Conservation (phyloP, 2,888 invertebrate genomes). For the Tethea ocularis region DNA sequence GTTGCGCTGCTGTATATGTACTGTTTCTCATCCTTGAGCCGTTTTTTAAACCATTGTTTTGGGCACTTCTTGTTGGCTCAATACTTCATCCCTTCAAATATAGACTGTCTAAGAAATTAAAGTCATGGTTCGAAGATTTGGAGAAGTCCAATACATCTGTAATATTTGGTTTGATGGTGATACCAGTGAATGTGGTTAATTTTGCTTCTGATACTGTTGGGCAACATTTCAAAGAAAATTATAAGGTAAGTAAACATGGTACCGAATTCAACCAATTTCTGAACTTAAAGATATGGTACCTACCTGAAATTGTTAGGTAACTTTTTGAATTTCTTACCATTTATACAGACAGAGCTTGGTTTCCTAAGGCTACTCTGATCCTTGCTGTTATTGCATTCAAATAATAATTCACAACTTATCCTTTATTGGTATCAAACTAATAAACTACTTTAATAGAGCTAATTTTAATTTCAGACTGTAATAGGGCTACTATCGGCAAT, state of each 20-base stretch:
- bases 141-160: conserved; percentile 88
- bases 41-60: conserved; percentile 96
- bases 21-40: conserved; percentile 94
- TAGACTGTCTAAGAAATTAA: conserved; percentile 88
- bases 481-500: conserved; percentile 69
- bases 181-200: conserved; percentile 91
- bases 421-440: no score
- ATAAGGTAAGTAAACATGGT: conserved; percentile 60
- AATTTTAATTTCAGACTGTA: conserved; percentile 62
- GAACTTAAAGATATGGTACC: no score
- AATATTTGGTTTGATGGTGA: conserved; percentile 81
- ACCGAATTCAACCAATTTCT: conserved; percentile 8
- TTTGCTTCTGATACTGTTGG: conserved; percentile 90
- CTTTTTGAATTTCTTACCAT: no score
- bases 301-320: no score
- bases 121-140: conserved; percentile 90
- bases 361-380: no score
- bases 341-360: no score
- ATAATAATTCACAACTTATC: no score
- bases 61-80: conserved; percentile 98
- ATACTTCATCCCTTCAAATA: conserved; percentile 98
- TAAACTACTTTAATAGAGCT: not conserved
- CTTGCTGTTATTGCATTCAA: no score
- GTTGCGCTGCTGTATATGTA: conserved; percentile 88
- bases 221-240: conserved; percentile 86